Percentiles rank a stretch among this genome's conserved stretches.
These are phyloP conservation scores for Stenopsyche tienmushanensis DNA, from an alignment of 1,140 invertebrate genomes.

Conservation along the genomic window DNA sequence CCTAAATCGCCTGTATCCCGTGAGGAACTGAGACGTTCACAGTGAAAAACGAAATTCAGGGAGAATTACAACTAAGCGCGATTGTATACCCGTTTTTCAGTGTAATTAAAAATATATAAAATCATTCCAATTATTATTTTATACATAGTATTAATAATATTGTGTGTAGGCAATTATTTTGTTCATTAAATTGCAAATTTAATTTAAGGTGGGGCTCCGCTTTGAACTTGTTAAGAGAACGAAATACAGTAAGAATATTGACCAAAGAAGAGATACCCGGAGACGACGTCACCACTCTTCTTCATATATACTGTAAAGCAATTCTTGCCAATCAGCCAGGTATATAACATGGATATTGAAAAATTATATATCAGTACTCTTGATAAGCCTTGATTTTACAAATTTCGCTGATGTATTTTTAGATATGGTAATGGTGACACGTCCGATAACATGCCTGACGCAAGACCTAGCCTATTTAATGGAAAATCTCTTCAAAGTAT, in stretches of 20 bases:
- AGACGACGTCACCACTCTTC: conserved; percentile 63
- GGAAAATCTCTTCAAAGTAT: conserved; percentile 65
- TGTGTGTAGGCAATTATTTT: too few relatives aligned
- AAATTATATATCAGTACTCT: background rate
- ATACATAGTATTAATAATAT: too few relatives aligned
- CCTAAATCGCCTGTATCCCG: too few relatives aligned
- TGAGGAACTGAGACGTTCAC: too few relatives aligned
- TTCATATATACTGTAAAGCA: conserved; percentile 66
- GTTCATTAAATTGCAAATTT: background rate
- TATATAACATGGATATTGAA: conserved; percentile 45
- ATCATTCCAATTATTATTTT: too few relatives aligned
- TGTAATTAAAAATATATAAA: too few relatives aligned
- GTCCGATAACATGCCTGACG: conserved; percentile 60
- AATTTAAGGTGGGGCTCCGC: conserved; percentile 48
- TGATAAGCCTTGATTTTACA: conserved; percentile 2
- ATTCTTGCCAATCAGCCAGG: conserved; percentile 64
- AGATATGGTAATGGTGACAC: conserved; percentile 66
- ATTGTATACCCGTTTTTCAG: too few relatives aligned
- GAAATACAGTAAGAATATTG: conserved; percentile 50
- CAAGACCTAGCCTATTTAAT: conserved; percentile 63
- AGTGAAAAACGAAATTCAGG: too few relatives aligned
- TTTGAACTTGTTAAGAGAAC: conserved; percentile 48
- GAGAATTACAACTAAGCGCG: too few relatives aligned
- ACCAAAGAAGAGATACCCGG: conserved; percentile 53
- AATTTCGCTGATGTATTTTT: conserved; percentile 41